These are phyloP conservation scores for Lasiurus cinereus DNA, from an alignment of 2,113 vertebrate species.

Conservation along the genomic window DNA sequence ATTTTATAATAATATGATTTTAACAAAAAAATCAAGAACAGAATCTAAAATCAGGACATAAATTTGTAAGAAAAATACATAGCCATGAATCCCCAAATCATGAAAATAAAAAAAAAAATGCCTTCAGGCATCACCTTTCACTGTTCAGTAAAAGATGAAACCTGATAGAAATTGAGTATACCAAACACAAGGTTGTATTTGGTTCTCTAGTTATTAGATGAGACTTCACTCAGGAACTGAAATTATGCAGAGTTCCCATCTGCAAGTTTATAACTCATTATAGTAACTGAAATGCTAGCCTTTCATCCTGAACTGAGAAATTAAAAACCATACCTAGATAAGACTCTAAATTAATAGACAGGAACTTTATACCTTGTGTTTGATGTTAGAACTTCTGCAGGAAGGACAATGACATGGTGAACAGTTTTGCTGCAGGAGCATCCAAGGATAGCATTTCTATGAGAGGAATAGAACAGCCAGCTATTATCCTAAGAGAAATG, in stretches of 20 bases:
- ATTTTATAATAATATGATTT: constrained; percentile 18
- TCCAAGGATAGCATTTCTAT: background rate
- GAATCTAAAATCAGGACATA: background rate
- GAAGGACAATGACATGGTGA: background rate
- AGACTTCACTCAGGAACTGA: constrained; percentile 47
- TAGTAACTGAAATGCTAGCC: background rate
- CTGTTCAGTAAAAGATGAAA: background rate
- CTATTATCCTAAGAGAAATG: background rate
- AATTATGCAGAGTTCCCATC: background rate
- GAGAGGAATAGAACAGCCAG: background rate
- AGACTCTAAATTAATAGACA: background rate
- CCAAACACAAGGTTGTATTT: constrained; percentile 24
- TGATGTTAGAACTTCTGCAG: background rate
- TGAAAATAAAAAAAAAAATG: constrained; percentile 54
- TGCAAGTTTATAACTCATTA: background rate
- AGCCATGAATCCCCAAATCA: background rate
- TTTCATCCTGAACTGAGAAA: constrained; percentile 30
- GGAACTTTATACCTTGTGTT: background rate
- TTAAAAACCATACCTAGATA: background rate
- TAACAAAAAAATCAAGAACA: constrained; percentile 9
- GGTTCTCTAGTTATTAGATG: constrained; percentile 34
- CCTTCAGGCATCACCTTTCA: background rate
- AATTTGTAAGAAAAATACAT: constrained; percentile 55
- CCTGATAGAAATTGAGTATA: constrained; percentile 32
- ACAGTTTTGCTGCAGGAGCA: background rate